Conservation (phyloP, 2,888 invertebrate genomes). For the Pheosia tremula region DNA sequence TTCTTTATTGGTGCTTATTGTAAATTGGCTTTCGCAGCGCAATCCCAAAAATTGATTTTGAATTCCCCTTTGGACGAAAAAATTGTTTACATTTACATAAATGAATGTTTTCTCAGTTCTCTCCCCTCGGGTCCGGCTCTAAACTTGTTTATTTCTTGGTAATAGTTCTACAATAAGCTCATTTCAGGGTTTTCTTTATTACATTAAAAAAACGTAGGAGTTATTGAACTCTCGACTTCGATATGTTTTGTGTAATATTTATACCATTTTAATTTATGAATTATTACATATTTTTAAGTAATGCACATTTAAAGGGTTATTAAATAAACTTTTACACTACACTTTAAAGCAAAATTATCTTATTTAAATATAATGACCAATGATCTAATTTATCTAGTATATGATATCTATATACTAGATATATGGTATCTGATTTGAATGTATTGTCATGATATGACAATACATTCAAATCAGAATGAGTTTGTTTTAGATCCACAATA, state of each 20-base stretch:
- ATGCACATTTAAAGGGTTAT: too few relatives aligned
- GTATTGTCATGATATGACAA: too few relatives aligned
- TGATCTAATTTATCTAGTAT: too few relatives aligned
- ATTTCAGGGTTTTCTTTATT: background rate
- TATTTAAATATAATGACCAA: too few relatives aligned
- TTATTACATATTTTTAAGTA: background rate
- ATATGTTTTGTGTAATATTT: background rate
- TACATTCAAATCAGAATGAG: too few relatives aligned
- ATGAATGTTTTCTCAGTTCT: slow-evolving; percentile 36
- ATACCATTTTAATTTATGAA: background rate
- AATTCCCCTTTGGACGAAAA: slow-evolving; percentile 32
- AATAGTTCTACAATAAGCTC: slow-evolving; percentile 1
- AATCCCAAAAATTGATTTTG: slow-evolving; percentile 39
- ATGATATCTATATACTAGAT: too few relatives aligned
- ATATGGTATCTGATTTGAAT: too few relatives aligned
- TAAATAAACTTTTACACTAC: too few relatives aligned
- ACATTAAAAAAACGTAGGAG: background rate
- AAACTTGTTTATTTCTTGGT: background rate
- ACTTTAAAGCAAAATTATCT: too few relatives aligned
- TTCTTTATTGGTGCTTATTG: slow-evolving; percentile 15
- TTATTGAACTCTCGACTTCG: background rate
- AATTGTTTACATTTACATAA: slow-evolving; percentile 43
- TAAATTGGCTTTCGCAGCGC: slow-evolving; percentile 34
- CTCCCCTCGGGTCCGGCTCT: slow-evolving; percentile 5
- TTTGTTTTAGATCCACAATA: too few relatives aligned